phyloP scores from a whole-genome alignment of 2,888 invertebrate species.

The Catocala fraxini region DNA sequence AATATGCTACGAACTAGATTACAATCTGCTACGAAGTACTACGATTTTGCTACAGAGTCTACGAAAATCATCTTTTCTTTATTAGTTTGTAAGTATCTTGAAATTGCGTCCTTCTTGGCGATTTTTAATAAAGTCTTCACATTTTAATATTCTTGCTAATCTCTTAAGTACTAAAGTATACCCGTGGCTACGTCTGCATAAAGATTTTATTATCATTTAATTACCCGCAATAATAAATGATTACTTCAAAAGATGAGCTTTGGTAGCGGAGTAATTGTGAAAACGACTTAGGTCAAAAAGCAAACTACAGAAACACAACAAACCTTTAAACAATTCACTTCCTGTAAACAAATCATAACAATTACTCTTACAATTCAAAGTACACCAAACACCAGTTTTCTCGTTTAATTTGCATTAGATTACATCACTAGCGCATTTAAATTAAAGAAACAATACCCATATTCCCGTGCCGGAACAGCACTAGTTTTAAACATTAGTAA shows the following conservation, averaged over 20 bases:
- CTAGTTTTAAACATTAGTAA: slow-evolving; percentile 21
- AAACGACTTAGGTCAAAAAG: no score
- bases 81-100: background rate
- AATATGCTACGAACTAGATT: background rate
- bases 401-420: slow-evolving; percentile 5
- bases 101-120: background rate
- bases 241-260: no score
- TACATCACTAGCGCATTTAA: slow-evolving; percentile 2
- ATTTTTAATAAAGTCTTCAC: slow-evolving; percentile 1
- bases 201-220: no score
- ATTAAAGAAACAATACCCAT: slow-evolving; percentile 6
- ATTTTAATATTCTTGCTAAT: slow-evolving; percentile 2
- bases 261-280: no score
- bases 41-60: slow-evolving; percentile 7
- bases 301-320: no score
- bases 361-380: background rate
- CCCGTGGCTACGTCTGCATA: no score
- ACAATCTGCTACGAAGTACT: slow-evolving; percentile 9
- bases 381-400: background rate
- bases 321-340: background rate
- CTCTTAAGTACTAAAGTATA: background rate
- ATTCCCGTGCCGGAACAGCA: background rate
- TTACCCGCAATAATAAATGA: no score
- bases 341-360: slow-evolving; percentile 4
- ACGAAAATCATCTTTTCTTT: background rate